Base-by-base conservation (phyloP, 2,888 invertebrate species). In the Chymomyza caudatula region DNA sequence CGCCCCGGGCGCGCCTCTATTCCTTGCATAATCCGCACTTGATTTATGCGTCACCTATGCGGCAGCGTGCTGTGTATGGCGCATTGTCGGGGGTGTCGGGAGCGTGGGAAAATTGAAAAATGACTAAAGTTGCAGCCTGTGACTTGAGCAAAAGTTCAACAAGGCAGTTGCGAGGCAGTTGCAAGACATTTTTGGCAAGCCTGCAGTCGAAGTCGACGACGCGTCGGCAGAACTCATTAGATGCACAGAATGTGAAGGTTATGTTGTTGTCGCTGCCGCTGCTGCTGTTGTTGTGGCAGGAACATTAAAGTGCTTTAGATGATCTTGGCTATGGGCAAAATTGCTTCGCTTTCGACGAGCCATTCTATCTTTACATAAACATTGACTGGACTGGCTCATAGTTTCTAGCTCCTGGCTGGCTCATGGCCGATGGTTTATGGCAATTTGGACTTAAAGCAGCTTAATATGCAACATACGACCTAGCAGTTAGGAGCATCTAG, bases 31-130 rank as follows among this genome's bases (percentile, higher is more conserved):
- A 19, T 17, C 47, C 19, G 17, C 19, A 17, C 15, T 15, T 17
- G 47, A 47, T 47, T 47, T 47, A 47, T 47, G 19, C 47, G 47
- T 47, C 47, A 47, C 47, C 47, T 47, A 47, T 47, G 47, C 47
- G 47, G 47, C 47, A 19, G 29, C 29, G 11, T 11, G 8, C 29
- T 37, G 3, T 17, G n/a, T 15, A 47, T 47, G 64, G 23, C n/a
- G 15, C 3, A 52, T 52, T 53, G 62, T 52, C 49, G 54, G 4
- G 44, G 4, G n/a, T 37, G 4, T 37, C 11, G 49, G 49, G 49
- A 15, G 49, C 17, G 19, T n/a, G 51, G 49, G 69, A 60, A 71
- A 56, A 68, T 77, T 78, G 79, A 78, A 78, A 78, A 78, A 78
- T 77, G 78, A 58, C 65, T 42, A 69, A 78, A 76, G 76, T 78